Evolutionary conservation across 2,888 invertebrate species (phyloP).

Genomic region (Acrocyrtus sp.): DNA sequence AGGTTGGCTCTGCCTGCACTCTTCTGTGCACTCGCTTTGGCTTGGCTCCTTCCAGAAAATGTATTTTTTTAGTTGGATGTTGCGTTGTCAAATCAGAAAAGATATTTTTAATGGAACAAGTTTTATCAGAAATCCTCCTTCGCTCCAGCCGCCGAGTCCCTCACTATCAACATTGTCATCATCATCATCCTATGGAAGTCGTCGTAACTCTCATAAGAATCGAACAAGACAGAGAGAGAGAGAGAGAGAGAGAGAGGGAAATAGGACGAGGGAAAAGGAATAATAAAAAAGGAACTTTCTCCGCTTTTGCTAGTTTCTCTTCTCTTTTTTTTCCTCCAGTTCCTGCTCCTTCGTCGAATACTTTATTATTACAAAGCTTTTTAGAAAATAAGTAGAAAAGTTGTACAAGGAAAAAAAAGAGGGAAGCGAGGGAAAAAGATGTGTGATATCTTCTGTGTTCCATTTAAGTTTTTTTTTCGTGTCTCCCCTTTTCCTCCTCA

Average conservation of each 20-base stretch:
- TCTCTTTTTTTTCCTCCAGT: constrained; percentile 31
- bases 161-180: constrained; percentile 17
- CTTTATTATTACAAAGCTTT: constrained; percentile 1
- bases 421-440: too few species aligned
- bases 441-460: constrained; percentile 25
- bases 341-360: background rate
- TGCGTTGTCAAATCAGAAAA: constrained; percentile 52
- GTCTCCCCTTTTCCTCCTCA: constrained; percentile 17
- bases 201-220: constrained; percentile 47
- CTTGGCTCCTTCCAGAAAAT: constrained; percentile 15
- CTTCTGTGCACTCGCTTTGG: constrained; percentile 17
- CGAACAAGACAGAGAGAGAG: constrained; percentile 40
- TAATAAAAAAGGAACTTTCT: too few species aligned
- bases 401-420: constrained; percentile 16
- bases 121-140: constrained; percentile 47
- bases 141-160: background rate
- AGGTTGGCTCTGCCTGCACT: constrained; percentile 40
- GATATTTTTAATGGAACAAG: constrained; percentile 61
- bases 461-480: constrained; percentile 27
- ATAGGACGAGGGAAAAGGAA: too few species aligned
- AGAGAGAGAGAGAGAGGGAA: constrained; percentile 5
- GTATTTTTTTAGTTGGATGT: too few species aligned
- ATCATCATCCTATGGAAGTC: constrained; percentile 9
- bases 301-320: too few species aligned
- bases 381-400: constrained; percentile 41